These are phyloP conservation scores for Cebidichthys violaceus DNA, from an alignment of 2,113 vertebrate species.

Conservation along the genomic window DNA sequence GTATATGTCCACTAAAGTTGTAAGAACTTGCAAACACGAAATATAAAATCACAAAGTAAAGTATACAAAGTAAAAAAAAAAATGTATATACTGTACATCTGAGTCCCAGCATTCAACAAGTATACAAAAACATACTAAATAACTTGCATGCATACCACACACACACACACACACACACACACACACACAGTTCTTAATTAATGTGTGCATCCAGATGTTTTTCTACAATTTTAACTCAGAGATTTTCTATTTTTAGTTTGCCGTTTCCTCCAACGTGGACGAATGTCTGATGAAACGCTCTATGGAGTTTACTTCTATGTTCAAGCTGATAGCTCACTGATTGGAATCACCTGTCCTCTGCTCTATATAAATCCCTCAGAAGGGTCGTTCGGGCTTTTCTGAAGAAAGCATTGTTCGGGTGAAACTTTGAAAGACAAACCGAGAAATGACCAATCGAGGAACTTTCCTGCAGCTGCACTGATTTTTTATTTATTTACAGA, in stretches of 20 bases:
- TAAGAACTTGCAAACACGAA: not conserved
- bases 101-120: not conserved
- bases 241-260: not conserved
- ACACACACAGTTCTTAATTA: not conserved
- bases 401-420: not conserved
- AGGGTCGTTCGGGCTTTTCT: not conserved
- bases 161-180: too few relatives aligned
- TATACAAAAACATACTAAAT: too few relatives aligned
- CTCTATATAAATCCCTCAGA: not conserved
- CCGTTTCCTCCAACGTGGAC: not conserved
- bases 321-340: not conserved
- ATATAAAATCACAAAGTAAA: not conserved
- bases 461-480: not conserved
- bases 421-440: not conserved
- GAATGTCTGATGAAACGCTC: not conserved
- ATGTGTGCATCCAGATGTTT: not conserved
- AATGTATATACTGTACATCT: not conserved
- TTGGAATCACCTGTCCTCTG: not conserved
- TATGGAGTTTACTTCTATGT: not conserved
- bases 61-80: not conserved
- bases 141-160: too few relatives aligned
- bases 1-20: not conserved
- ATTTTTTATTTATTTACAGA: not conserved
- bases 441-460: not conserved
- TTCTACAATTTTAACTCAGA: not conserved